Conservation (phyloP, 2,113 vertebrate species). For the Antechinus flavipes region DNA sequence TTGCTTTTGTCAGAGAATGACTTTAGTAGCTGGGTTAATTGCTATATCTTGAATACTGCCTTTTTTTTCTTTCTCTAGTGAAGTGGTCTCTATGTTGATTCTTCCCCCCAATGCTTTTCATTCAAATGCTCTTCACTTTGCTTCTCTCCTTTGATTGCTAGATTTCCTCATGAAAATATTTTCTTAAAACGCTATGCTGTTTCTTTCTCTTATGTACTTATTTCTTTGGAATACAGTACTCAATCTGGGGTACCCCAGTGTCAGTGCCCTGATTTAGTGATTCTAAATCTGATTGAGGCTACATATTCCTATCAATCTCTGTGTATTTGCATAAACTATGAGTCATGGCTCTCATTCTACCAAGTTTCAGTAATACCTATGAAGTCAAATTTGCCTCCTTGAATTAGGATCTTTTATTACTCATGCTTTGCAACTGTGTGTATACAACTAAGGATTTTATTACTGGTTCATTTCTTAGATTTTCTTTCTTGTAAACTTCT, state of each 20-base stretch:
- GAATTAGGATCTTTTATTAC: not conserved
- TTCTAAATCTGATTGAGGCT: not conserved
- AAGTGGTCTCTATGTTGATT: not conserved
- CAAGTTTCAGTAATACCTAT: not conserved
- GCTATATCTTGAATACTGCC: not conserved
- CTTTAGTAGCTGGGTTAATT: not conserved
- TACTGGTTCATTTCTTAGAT: not conserved
- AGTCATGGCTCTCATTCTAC: not conserved
- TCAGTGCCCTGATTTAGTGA: not conserved
- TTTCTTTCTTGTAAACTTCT: not conserved
- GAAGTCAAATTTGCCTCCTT: not conserved
- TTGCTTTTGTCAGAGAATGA: not conserved
- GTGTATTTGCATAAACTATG: not conserved
- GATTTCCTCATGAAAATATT: not conserved
- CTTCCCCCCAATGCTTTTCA: not conserved
- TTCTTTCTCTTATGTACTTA: not conserved
- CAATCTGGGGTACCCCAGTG: not conserved
- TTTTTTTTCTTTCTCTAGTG: not conserved
- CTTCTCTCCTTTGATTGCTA: not conserved
- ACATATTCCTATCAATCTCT: not conserved
- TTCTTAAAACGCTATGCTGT: not conserved
- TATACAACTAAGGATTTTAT: not conserved
- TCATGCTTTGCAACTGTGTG: not conserved
- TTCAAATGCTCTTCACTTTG: not conserved
- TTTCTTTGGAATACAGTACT: not conserved